These are phyloP conservation scores for Trachymyrmex cornetzi DNA, from an alignment of 1,140 invertebrate genomes.

Conservation along the genomic window DNA sequence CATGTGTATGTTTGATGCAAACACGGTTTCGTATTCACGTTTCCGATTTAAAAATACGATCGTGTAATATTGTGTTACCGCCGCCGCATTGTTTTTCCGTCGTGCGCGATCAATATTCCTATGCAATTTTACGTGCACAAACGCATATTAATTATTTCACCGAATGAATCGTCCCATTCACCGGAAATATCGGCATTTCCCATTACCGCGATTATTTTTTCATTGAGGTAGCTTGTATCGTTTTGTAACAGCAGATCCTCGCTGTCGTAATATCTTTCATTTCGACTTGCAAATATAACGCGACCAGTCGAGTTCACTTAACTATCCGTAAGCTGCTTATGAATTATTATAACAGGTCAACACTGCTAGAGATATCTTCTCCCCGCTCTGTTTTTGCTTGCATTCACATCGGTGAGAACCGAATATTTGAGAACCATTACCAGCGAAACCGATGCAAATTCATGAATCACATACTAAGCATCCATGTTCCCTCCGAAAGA, in stretches of 20 bases:
- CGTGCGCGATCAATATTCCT: constrained; percentile 50
- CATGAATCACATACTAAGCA: constrained; percentile 33
- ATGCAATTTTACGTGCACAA: constrained; percentile 44
- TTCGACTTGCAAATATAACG: constrained; percentile 63
- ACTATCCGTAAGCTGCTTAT: constrained; percentile 74
- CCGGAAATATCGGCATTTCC: constrained; percentile 55
- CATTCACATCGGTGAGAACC: neutral
- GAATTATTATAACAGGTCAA: constrained; percentile 68
- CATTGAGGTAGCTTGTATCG: constrained; percentile 15
- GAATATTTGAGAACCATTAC: constrained; percentile 62
- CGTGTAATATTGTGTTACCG: constrained; percentile 55
- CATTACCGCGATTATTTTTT: constrained; percentile 63
- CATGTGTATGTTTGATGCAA: neutral
- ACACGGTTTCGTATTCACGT: constrained; percentile 43
- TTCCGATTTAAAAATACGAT: constrained; percentile 60
- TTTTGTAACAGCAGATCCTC: constrained; percentile 53
- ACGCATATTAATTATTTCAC: constrained; percentile 62
- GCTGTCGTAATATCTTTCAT: constrained; percentile 68
- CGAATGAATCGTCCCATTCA: constrained; percentile 56
- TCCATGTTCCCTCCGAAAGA: constrained; percentile 36
- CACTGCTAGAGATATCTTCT: constrained; percentile 42
- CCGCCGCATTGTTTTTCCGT: constrained; percentile 56
- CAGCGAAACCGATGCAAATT: constrained; percentile 48
- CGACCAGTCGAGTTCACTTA: constrained; percentile 64
- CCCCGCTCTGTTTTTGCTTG: constrained; percentile 15